Evolutionary conservation across 2,888 invertebrate species (phyloP), one percentile per base, ranked within the genome.

Genomic region (Rhodophaea formosa): DNA sequence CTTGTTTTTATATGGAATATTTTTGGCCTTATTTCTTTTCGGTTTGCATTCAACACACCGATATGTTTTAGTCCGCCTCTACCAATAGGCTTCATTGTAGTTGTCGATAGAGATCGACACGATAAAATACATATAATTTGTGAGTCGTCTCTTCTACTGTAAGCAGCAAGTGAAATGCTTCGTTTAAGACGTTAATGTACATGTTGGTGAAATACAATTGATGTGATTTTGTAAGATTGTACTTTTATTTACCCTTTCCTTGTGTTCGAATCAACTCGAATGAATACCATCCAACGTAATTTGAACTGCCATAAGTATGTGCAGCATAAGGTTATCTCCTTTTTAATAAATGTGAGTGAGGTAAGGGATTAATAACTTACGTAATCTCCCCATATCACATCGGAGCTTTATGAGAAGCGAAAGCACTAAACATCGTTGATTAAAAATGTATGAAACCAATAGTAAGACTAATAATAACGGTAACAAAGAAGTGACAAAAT

Each of bases 131-230:
- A 75, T 62, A 70, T 74, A 75, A 80, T 82, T 77, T 75, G 83
- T 82, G 84, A 86, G 75, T 76, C 73, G 83, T 86, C 83, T 82
- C 83, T 82, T 84, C 83, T 80, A 86, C 77, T 81, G 84, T 87
- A 86, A 87, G 83, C 87, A 82, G 77, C 83, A 86, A 84, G 75
- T 80, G 86, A 84, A 86, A 86, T 86, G 89, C 88, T 89, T 89
- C 80, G 82, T 86, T 85, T 88, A 88, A 88, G 86, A 86, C 83
- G 85, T 90, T 88, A 82, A 81, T 88, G 86, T 89, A 90, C 85
- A 88, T 89, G 89, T 90, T 90, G 89, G 86, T 91, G 88, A 88
- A 91, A 89, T 91, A 91, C 91, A 91, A 89, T 91, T 88, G 90
- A 91, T 91, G 91, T 91, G 90, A 89, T 88, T 91, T 91, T 89